A percentile compares a stretch with the other conserved stretches of the same genome.
Evolutionary conservation across 2,888 invertebrate species (phyloP).

Genomic region (Pharmacophagus antenor): DNA sequence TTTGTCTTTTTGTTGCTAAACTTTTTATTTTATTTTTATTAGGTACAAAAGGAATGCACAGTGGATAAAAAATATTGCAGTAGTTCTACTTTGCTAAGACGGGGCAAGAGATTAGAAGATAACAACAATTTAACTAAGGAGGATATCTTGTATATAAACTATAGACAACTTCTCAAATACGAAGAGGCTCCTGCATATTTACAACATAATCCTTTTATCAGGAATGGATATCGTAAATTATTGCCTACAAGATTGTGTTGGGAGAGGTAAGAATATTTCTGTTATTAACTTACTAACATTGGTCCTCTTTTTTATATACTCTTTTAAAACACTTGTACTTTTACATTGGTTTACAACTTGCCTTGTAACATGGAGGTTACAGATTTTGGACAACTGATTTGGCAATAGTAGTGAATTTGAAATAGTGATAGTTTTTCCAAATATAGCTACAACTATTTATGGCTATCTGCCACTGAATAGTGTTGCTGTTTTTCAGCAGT

Average conservation of each 20-base stretch:
- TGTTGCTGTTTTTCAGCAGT: too few species aligned
- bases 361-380: too few species aligned
- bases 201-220: conserved; percentile 92
- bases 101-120: conserved; percentile 70
- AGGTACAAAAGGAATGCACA: conserved; percentile 60
- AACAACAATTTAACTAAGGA: conserved; percentile 74
- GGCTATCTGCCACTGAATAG: too few species aligned
- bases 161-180: conserved; percentile 68
- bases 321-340: background rate
- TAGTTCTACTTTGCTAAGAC: conserved; percentile 52
- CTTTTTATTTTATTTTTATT: conserved; percentile 26
- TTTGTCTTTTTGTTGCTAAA: background rate
- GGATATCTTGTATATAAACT: conserved; percentile 73
- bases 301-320: too few species aligned
- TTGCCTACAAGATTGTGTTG: conserved; percentile 91
- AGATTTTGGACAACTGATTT: too few species aligned
- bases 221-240: conserved; percentile 91
- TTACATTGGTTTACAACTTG: background rate
- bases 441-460: too few species aligned
- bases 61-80: conserved; percentile 51
- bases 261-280: conserved; percentile 84
- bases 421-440: too few species aligned
- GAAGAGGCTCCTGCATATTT: conserved; percentile 90
- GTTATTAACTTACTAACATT: too few species aligned
- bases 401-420: too few species aligned